These are phyloP conservation scores for Diglossa cyanea DNA, from an alignment of 2,797 vertebrate genomes.

Conservation along the genomic window DNA sequence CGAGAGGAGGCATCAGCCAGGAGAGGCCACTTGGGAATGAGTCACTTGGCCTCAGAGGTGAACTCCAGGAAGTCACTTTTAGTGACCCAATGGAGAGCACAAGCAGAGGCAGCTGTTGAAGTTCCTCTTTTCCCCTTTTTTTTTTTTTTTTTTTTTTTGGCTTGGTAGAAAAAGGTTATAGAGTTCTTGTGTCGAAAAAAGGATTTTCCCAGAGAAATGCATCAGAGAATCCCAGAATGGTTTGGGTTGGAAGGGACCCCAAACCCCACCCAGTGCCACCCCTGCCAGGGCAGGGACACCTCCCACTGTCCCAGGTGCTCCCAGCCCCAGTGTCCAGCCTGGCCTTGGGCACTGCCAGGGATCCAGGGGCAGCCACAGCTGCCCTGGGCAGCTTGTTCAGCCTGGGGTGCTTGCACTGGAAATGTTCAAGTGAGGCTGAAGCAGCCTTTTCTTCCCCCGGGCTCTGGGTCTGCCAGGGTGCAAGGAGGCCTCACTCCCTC, in stretches of 20 bases:
- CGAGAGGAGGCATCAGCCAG: not conserved
- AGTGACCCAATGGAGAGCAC: no score
- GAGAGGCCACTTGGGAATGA: not conserved
- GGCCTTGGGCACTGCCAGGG: no score
- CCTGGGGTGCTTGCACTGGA: not conserved
- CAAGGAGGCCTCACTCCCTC: not conserved
- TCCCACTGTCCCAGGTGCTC: not conserved
- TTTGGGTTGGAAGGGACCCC: not conserved
- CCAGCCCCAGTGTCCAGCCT: not conserved
- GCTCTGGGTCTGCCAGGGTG: not conserved
- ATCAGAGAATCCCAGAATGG: not conserved
- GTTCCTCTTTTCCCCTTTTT: rapidly evolving
- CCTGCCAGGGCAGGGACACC: not conserved
- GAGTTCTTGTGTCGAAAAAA: not conserved
- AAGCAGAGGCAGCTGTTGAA: not conserved
- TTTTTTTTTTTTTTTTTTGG: rapidly evolving
- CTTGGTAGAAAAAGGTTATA: not conserved
- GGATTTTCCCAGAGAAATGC: not conserved
- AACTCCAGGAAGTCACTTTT: no score
- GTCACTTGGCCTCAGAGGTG: not conserved
- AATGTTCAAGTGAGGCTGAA: not conserved
- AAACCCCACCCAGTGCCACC: rapidly evolving
- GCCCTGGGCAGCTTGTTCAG: not conserved
- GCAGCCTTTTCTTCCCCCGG: rapidly evolving
- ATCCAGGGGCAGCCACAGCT: not conserved